phyloP scores from a whole-genome alignment of 64 coral and sea anemone genomes.

The Montipora foliosa region DNA sequence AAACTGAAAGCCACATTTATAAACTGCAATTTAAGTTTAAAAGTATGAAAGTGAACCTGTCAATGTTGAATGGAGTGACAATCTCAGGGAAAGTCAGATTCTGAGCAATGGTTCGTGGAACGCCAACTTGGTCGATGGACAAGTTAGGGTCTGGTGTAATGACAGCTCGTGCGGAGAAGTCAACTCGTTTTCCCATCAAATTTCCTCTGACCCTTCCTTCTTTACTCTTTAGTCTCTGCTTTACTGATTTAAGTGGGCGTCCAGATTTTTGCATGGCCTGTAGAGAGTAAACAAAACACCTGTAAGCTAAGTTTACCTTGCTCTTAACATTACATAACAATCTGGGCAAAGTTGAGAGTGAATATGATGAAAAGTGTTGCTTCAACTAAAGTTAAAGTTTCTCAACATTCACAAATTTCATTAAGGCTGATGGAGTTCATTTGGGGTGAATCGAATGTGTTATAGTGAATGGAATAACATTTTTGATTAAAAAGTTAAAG shows the following conservation, averaged over 20 bases:
- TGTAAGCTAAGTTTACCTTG: too few species aligned
- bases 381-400: too few species aligned
- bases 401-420: too few species aligned
- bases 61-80: constrained; percentile 99
- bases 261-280: constrained; percentile 99
- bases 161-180: constrained; percentile 98
- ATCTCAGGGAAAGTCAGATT: constrained; percentile 99
- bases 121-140: constrained; percentile 98
- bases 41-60: constrained; percentile 61
- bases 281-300: background rate
- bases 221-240: constrained; percentile 99
- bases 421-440: too few species aligned
- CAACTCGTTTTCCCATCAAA: constrained; percentile 99
- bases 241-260: constrained; percentile 95
- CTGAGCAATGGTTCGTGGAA: constrained; percentile 97
- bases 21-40: background rate
- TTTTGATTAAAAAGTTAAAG: too few species aligned
- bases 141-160: constrained; percentile 98
- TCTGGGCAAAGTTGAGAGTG: too few species aligned
- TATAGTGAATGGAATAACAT: too few species aligned
- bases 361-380: too few species aligned
- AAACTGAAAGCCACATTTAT: background rate
- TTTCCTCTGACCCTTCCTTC: constrained; percentile 98
- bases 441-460: too few species aligned
- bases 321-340: too few species aligned